Conservation (phyloP, 2,888 invertebrate genomes). For the Malthinus flaveolus region DNA sequence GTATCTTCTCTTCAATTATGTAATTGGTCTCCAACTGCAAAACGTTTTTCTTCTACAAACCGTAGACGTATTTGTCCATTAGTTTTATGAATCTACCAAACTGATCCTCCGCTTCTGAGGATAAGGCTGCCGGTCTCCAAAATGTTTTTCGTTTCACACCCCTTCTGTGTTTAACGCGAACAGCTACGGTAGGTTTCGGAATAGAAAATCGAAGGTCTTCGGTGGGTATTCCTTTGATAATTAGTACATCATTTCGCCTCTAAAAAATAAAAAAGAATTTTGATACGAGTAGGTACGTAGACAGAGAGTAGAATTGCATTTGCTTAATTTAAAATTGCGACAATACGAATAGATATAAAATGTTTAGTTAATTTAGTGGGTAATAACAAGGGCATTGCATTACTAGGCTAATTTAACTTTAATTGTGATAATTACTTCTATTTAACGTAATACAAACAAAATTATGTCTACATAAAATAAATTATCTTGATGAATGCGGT, state of each 20-base stretch:
- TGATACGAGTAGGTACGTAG: too few species aligned
- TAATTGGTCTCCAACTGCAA: background rate
- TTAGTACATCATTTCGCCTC: too few species aligned
- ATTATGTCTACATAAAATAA: conserved; percentile 6
- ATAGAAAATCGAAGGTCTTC: background rate
- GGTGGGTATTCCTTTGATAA: too few species aligned
- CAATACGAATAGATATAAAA: background rate
- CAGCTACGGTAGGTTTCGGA: background rate
- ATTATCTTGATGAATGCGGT: background rate
- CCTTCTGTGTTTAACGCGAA: background rate
- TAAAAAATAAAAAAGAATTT: too few species aligned
- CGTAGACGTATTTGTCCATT: conserved; percentile 1
- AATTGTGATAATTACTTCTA: conserved; percentile 3
- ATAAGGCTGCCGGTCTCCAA: conserved; percentile 3
- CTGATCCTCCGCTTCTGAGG: background rate
- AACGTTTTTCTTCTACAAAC: background rate
- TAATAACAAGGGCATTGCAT: background rate
- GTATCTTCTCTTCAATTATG: background rate
- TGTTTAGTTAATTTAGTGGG: conserved; percentile 1
- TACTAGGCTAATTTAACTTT: background rate
- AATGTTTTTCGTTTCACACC: conserved; percentile 6
- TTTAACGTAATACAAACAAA: conserved; percentile 6
- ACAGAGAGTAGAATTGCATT: too few species aligned
- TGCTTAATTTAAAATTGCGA: too few species aligned
- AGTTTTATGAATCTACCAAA: background rate